These are phyloP conservation scores for Aegotheles bennettii DNA, from an alignment of 2,113 vertebrate genomes.

Conservation along the genomic window DNA sequence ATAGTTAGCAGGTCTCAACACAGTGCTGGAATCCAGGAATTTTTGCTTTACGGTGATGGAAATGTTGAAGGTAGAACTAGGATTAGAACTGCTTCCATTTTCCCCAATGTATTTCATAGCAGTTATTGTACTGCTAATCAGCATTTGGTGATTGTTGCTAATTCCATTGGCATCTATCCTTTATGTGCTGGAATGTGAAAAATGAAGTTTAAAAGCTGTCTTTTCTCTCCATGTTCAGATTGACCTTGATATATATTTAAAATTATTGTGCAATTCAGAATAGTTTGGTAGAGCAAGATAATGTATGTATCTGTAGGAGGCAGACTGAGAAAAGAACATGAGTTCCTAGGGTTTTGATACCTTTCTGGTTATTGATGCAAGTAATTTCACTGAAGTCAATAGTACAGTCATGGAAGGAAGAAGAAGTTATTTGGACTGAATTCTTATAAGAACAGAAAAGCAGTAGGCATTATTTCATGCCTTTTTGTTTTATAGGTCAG, in stretches of 20 bases:
- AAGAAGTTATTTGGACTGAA: background rate
- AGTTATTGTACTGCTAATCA: background rate
- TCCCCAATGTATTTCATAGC: background rate
- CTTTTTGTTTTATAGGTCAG: background rate
- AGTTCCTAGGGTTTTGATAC: background rate
- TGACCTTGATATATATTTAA: background rate
- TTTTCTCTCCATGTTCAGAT: background rate
- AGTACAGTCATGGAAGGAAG: background rate
- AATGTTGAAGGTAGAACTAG: background rate
- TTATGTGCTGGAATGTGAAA: background rate
- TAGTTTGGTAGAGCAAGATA: background rate
- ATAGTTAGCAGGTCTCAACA: background rate
- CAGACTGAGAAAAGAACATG: background rate
- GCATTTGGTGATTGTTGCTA: background rate
- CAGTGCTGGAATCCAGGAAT: background rate
- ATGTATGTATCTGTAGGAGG: background rate
- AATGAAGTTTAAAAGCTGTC: background rate
- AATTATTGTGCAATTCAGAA: background rate
- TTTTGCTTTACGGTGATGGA: background rate
- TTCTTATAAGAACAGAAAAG: background rate
- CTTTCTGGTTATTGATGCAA: background rate
- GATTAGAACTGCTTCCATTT: background rate
- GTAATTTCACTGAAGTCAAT: background rate
- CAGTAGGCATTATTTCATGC: background rate
- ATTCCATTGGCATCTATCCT: background rate